Base-by-base conservation (phyloP, 2,797 vertebrate species). In the Coreius guichenoti region DNA sequence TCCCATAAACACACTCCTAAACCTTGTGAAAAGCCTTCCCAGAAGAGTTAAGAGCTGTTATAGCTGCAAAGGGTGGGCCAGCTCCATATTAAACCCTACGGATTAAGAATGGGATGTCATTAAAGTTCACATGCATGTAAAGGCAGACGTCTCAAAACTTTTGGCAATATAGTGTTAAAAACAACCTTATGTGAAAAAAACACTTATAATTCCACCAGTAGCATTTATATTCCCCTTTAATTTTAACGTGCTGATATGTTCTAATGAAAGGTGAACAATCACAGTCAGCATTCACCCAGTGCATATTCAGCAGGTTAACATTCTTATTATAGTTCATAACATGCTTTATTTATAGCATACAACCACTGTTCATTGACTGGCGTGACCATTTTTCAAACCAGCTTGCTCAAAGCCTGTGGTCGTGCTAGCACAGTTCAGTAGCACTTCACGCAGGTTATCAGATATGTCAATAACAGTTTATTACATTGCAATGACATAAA, bases 341-440 rank as follows among this genome's bases (percentile, higher is more conserved):
- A 72, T 13, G 6, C 49, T 51, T 54, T 81, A 70, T 70, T 70
- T 81, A 56, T 23, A 81, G 21, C 33, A 26, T 61, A 26, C 33
- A 81, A 26, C 65, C 12, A 13, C 21, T 81, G 31, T n/a, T 70
- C 80, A 26, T 72, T 16, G 14, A 56, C 65, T 69, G 16, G 21
- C 7, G 3, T 78, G 56, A 19, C 19, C 21, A 33, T 36, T 56
- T 33, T 23, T 56, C 12, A 76, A 3, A 16, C 23, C 67, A 81
- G 33, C 67, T 70, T 36, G 36, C 21, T 45, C 49, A 23, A 58
- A 81, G 33, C 49, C 80, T 58, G 1, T 69, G 23, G 11, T 43
- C 23, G 1, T 51, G 47, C 1, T 36, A 69, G 1, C 4, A 17
- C 29, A 36, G 12, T n/a, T 11, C 8, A 43, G 13, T 17, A 74